Percentiles rank a stretch among this genome's conserved stretches.
Evolutionary conservation across 2,797 vertebrate genomes (phyloP).

Genomic region (Myotis vivesi): DNA sequence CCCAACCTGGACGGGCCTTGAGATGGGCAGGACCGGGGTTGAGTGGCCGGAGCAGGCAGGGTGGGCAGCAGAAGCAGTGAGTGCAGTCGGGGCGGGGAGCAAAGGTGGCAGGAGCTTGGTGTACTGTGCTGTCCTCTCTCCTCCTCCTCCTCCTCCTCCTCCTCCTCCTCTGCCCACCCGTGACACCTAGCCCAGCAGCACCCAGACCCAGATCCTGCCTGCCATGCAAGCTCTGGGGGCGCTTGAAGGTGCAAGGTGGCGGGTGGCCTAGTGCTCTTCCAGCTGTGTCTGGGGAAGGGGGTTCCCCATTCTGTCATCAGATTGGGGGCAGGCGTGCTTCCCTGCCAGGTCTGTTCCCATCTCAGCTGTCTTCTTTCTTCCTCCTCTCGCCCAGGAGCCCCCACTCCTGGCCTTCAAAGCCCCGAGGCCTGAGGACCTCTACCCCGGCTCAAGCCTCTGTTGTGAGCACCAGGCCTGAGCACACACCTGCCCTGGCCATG

Average conservation of each 20-base stretch:
- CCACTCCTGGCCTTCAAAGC: neutral
- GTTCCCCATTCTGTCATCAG: neutral
- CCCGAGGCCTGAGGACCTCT: neutral
- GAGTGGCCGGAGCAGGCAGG: neutral
- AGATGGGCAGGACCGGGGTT: neutral
- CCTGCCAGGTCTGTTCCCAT: neutral
- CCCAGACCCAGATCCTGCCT: neutral
- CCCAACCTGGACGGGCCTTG: neutral
- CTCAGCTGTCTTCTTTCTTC: neutral
- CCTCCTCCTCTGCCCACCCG: neutral
- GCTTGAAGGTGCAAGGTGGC: neutral
- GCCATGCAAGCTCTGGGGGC: neutral
- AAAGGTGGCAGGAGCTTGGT: neutral
- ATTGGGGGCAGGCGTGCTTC: fast-evolving
- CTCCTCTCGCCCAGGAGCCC: neutral
- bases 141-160: neutral
- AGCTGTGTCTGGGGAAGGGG: neutral
- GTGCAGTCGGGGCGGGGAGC: neutral
- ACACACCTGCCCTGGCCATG: neutral
- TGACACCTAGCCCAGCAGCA: neutral
- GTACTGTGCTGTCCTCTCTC: neutral
- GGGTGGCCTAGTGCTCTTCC: neutral
- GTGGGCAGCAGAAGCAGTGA: neutral
- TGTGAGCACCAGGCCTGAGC: neutral
- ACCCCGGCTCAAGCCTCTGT: neutral